Conservation (phyloP, 2,888 invertebrate genomes). For the Drosophila paramelanica region DNA sequence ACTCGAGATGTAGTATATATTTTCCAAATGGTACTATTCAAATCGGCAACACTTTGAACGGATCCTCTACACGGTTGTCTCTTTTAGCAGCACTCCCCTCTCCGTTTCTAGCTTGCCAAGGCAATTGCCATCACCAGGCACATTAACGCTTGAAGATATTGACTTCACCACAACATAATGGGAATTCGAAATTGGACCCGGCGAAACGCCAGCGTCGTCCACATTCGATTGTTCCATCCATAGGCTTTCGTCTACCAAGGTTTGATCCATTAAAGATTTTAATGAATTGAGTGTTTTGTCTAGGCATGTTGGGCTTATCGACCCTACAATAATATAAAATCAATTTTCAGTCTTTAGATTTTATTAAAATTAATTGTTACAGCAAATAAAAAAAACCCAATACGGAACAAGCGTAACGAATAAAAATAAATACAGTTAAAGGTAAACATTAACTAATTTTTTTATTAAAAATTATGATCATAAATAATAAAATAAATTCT, state of each 20-base stretch:
- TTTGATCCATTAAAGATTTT: slow-evolving; percentile 69
- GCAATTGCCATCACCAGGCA: slow-evolving; percentile 22
- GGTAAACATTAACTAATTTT: slow-evolving; percentile 2
- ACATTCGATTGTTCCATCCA: slow-evolving; percentile 81
- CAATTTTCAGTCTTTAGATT: slow-evolving; percentile 14
- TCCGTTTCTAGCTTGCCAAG: slow-evolving; percentile 30
- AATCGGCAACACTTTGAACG: slow-evolving; percentile 15
- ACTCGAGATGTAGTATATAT: slow-evolving; percentile 11
- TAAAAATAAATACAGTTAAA: slow-evolving; percentile 8
- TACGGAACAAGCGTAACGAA: slow-evolving; percentile 14
- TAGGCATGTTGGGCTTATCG: slow-evolving; percentile 18
- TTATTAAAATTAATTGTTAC: background rate
- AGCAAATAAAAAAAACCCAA: slow-evolving; percentile 14
- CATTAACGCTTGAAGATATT: slow-evolving; percentile 28
- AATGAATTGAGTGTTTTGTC: slow-evolving; percentile 65
- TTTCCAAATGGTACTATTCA: slow-evolving; percentile 14
- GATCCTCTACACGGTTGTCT: slow-evolving; percentile 60
- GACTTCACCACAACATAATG: slow-evolving; percentile 60
- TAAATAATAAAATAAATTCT: slow-evolving; percentile 5
- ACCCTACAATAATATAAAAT: slow-evolving; percentile 54
- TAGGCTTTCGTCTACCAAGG: slow-evolving; percentile 73
- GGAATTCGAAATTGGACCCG: slow-evolving; percentile 35
- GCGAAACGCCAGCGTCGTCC: slow-evolving; percentile 45
- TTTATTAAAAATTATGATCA: slow-evolving; percentile 11
- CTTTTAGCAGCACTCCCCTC: slow-evolving; percentile 52